phyloP scores from a whole-genome alignment of 1,140 invertebrate species.

The Caenorhabditis remanei region DNA sequence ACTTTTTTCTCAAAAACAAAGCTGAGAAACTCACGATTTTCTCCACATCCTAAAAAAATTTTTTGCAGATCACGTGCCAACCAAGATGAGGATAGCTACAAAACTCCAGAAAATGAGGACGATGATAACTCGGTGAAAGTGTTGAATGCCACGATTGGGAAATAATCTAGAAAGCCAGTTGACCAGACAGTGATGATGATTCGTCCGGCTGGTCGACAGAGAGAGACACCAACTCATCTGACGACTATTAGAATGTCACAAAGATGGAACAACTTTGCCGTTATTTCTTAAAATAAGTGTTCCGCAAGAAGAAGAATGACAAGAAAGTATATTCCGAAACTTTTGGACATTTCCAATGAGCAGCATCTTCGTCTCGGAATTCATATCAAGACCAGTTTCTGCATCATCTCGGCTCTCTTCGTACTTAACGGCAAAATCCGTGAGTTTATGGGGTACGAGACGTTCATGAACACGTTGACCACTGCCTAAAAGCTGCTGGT shows the following conservation, averaged over 20 bases:
- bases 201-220: conserved; percentile 81
- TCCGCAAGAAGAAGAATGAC: conserved; percentile 61
- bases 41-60: no score
- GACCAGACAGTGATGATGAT: conserved; percentile 81
- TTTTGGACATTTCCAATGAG: conserved; percentile 86
- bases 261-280: conserved; percentile 75
- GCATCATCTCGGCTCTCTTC: conserved; percentile 93
- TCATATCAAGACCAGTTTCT: conserved; percentile 91
- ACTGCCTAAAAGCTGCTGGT: conserved; percentile 80
- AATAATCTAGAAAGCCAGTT: conserved; percentile 34
- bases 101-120: conserved; percentile 68
- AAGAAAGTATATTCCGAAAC: conserved; percentile 85
- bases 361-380: conserved; percentile 89
- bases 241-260: conserved; percentile 67
- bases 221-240: conserved; percentile 78
- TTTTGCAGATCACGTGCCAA: conserved; percentile 82
- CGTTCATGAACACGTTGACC: conserved; percentile 85
- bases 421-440: conserved; percentile 98
- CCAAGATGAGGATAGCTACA: conserved; percentile 77
- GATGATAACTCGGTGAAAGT: conserved; percentile 69
- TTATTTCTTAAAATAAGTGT: conserved; percentile 77
- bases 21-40: no score
- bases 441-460: conserved; percentile 95
- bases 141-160: not conserved
- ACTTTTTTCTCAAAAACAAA: conserved; percentile 88